phyloP scores from a whole-genome alignment of 2,113 vertebrate genomes.

The Aptenodytes forsteri region DNA sequence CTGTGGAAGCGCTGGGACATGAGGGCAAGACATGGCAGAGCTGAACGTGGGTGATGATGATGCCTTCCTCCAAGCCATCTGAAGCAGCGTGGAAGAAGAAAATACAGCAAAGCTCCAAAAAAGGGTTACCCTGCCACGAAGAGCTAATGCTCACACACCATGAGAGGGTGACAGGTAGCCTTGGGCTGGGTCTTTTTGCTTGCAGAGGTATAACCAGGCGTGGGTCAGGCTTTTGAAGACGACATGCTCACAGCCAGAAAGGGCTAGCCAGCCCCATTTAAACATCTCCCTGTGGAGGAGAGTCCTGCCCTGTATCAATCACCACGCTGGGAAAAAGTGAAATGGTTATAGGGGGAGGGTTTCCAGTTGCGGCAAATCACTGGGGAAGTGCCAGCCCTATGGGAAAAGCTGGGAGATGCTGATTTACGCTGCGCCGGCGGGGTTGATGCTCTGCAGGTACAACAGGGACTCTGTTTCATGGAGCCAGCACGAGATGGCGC shows the following conservation, averaged over 20 bases:
- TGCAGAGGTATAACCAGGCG: fast-evolving
- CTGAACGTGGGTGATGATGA: fast-evolving
- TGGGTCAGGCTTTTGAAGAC: not conserved
- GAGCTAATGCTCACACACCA: not conserved
- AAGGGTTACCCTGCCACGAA: not conserved
- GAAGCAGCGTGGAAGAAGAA: not conserved
- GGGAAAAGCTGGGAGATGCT: not conserved
- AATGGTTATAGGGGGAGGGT: not conserved
- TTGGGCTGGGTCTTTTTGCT: not conserved
- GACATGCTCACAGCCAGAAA: not conserved
- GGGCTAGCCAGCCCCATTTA: not conserved
- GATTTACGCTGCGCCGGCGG: fast-evolving
- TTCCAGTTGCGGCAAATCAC: not conserved
- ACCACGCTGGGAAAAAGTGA: not conserved
- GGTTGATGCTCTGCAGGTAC: not conserved
- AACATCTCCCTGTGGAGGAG: fast-evolving
- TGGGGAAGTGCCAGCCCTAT: not conserved
- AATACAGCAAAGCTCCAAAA: not conserved
- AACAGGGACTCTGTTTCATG: not conserved
- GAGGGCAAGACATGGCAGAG: fast-evolving
- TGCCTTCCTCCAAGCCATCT: not conserved
- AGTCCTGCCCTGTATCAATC: not conserved
- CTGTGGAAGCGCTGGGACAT: not conserved
- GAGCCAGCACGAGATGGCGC: constrained; percentile 61
- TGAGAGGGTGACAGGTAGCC: not conserved